phyloP scores from a whole-genome alignment of 2,888 invertebrate species.

The Calephelis perditalis region DNA sequence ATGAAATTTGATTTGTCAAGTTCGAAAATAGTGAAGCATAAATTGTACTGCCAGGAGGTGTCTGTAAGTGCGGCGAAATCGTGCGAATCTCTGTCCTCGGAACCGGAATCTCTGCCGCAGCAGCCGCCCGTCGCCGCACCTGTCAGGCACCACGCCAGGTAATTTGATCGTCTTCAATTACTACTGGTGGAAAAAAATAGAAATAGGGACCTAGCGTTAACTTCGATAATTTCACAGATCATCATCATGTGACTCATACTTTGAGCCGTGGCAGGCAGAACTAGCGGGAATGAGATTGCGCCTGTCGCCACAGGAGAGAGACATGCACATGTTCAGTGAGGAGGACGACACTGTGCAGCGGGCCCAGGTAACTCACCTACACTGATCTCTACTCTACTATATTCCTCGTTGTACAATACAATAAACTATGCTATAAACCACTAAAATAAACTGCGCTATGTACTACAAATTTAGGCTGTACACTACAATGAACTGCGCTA shows the following conservation, averaged over 20 bases:
- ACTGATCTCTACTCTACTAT: background rate
- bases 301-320: slow-evolving; percentile 90
- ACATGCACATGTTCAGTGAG: slow-evolving; percentile 93
- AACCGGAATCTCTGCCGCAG: slow-evolving; percentile 86
- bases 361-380: slow-evolving; percentile 18
- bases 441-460: no score
- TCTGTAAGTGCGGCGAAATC: slow-evolving; percentile 56
- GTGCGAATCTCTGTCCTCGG: slow-evolving; percentile 84
- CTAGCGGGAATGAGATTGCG: slow-evolving; percentile 90
- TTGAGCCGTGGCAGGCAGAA: slow-evolving; percentile 88
- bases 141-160: slow-evolving; percentile 66
- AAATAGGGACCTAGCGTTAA: no score
- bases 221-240: slow-evolving; percentile 66
- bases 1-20: no score
- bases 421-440: no score
- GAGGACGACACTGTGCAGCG: slow-evolving; percentile 78
- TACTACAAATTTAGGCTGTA: no score
- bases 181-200: no score
- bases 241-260: slow-evolving; percentile 95
- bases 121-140: slow-evolving; percentile 51
- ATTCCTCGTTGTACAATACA: no score
- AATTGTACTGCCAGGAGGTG: slow-evolving; percentile 35
- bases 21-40: no score
- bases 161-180: background rate
- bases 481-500: no score